Conservation (phyloP, 1,140 invertebrate genomes). For the Magallana gigas region DNA sequence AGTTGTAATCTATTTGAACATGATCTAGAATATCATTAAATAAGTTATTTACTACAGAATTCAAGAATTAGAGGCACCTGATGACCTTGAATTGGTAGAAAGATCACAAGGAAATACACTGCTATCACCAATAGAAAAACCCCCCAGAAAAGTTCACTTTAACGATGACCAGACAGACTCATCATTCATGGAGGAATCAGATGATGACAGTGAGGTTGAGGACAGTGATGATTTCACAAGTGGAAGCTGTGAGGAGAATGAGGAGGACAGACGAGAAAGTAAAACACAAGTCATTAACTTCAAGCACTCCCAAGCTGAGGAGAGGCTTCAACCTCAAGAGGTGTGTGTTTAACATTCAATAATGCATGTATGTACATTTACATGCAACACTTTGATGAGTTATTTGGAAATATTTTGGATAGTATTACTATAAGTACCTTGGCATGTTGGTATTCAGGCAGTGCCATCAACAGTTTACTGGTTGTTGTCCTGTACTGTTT, state of each 20-base stretch:
- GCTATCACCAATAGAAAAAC: background rate
- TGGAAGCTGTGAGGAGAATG: conserved; percentile 34
- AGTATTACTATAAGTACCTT: too few species aligned
- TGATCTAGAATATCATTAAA: too few species aligned
- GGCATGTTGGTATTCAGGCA: too few species aligned
- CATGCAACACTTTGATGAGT: too few species aligned
- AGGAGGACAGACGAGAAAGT: background rate
- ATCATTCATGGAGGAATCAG: conserved; percentile 24
- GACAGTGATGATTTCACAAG: conserved; percentile 26
- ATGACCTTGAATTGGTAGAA: background rate
- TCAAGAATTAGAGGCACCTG: background rate
- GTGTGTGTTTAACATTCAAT: background rate
- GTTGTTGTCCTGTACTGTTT: too few species aligned
- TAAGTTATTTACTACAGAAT: background rate
- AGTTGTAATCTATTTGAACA: too few species aligned
- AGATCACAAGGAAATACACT: background rate
- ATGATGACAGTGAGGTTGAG: conserved; percentile 44
- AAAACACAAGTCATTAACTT: conserved; percentile 43
- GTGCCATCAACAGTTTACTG: too few species aligned
- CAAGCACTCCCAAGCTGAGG: conserved; percentile 35
- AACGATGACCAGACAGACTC: conserved; percentile 26
- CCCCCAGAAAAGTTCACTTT: conserved; percentile 26
- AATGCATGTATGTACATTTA: too few species aligned
- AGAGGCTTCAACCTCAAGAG: conserved; percentile 1
- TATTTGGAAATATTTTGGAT: too few species aligned